A percentile compares a stretch with the other conserved stretches of the same genome.
phyloP scores from a whole-genome alignment of 2,888 invertebrate genomes.

The Ashinkailepas kermadecensis region DNA sequence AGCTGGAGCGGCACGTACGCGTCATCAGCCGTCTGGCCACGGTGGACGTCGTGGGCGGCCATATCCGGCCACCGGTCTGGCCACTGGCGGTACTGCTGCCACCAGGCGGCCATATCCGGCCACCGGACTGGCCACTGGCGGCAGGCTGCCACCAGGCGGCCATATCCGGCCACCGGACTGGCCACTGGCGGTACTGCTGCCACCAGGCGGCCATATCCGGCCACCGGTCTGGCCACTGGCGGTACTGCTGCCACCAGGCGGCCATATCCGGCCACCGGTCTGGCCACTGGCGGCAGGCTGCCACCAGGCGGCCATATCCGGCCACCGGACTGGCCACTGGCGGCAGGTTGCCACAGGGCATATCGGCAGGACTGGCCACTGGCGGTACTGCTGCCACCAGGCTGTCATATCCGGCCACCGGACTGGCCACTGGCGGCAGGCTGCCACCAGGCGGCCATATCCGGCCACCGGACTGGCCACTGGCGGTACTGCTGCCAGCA shows the following conservation, averaged over 20 bases:
- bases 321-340: too few relatives aligned
- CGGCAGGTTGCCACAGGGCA: too few relatives aligned
- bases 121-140: slow-evolving; percentile 37
- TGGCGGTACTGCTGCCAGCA: slow-evolving; percentile 38
- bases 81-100: slow-evolving; percentile 34
- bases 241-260: too few relatives aligned
- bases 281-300: too few relatives aligned
- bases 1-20: slow-evolving; percentile 22
- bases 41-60: slow-evolving; percentile 23
- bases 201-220: slow-evolving; percentile 34
- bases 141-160: slow-evolving; percentile 38
- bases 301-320: too few relatives aligned
- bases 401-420: too few relatives aligned
- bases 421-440: slow-evolving; percentile 33
- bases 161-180: slow-evolving; percentile 6
- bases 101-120: slow-evolving; percentile 37
- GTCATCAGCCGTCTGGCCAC: slow-evolving; percentile 22
- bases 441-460: slow-evolving; percentile 37
- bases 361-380: too few relatives aligned
- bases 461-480: slow-evolving; percentile 36
- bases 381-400: too few relatives aligned
- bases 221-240: too few relatives aligned
- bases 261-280: too few relatives aligned
- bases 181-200: slow-evolving; percentile 37
- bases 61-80: too few relatives aligned